phyloP scores from a whole-genome alignment of 2,113 vertebrate species.

The Mobula hypostoma region DNA sequence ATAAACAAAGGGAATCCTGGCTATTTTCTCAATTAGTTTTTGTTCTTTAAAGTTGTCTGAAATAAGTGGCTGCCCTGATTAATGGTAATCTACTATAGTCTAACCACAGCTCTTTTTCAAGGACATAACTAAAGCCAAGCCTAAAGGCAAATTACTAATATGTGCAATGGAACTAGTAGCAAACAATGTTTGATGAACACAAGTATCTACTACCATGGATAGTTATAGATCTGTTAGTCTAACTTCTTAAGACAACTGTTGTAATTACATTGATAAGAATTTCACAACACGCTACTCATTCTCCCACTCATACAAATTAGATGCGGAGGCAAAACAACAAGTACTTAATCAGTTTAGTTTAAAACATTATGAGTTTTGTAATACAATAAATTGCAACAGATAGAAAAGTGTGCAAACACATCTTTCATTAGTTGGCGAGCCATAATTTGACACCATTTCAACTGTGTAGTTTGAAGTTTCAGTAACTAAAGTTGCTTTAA shows the following conservation, averaged over 20 bases:
- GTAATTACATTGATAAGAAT: background rate
- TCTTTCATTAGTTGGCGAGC: background rate
- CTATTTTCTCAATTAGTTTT: too few species aligned
- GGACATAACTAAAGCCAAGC: background rate
- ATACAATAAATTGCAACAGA: background rate
- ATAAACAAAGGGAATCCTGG: too few species aligned
- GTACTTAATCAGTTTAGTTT: background rate
- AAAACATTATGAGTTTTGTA: background rate
- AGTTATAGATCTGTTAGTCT: background rate
- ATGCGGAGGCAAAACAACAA: background rate
- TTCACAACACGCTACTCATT: background rate
- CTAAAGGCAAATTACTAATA: background rate
- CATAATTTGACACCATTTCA: background rate
- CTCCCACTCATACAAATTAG: background rate
- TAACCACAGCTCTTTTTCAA: background rate
- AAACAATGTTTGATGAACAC: background rate
- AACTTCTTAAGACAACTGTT: too few species aligned
- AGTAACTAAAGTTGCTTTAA: background rate
- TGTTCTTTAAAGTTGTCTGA: too few species aligned
- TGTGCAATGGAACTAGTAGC: background rate
- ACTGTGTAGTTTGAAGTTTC: background rate
- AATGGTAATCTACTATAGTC: background rate
- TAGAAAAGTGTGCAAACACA: background rate
- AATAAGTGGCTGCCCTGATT: too few species aligned
- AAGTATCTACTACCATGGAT: background rate